phyloP scores from a whole-genome alignment of 2,113 vertebrate genomes.

The Strix aluco region DNA sequence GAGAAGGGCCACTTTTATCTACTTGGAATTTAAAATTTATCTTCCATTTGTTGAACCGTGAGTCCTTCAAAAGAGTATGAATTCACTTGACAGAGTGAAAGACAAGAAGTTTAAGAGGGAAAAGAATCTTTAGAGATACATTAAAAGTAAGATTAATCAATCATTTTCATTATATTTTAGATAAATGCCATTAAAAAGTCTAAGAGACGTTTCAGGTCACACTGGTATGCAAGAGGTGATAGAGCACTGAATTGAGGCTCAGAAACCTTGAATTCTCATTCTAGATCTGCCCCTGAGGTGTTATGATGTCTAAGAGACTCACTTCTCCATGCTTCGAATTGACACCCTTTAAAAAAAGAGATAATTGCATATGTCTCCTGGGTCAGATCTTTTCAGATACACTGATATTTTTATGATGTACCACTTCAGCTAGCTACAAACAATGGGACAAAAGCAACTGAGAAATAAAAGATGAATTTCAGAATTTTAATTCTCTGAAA shows the following conservation, averaged over 20 bases:
- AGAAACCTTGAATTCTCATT: background rate
- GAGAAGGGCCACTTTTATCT: background rate
- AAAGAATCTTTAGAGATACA: background rate
- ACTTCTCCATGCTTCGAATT: background rate
- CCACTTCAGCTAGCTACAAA: background rate
- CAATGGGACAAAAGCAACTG: background rate
- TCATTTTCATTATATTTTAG: background rate
- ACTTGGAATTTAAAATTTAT: background rate
- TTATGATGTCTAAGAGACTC: background rate
- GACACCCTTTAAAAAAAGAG: background rate
- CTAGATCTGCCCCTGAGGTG: background rate
- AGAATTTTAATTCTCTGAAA: background rate
- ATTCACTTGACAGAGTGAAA: background rate
- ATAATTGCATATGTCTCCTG: background rate
- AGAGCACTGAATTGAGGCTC: background rate
- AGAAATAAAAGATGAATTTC: background rate
- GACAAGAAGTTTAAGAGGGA: background rate
- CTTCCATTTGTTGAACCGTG: background rate
- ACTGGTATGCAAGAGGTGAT: background rate
- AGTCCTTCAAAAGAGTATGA: background rate
- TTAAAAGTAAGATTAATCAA: background rate
- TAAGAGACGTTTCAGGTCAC: background rate
- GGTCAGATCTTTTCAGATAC: background rate
- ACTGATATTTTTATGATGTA: background rate
- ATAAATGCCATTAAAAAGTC: background rate